Conservation (phyloP, 2,113 vertebrate genomes). For the Phalacrocorax carbo region DNA sequence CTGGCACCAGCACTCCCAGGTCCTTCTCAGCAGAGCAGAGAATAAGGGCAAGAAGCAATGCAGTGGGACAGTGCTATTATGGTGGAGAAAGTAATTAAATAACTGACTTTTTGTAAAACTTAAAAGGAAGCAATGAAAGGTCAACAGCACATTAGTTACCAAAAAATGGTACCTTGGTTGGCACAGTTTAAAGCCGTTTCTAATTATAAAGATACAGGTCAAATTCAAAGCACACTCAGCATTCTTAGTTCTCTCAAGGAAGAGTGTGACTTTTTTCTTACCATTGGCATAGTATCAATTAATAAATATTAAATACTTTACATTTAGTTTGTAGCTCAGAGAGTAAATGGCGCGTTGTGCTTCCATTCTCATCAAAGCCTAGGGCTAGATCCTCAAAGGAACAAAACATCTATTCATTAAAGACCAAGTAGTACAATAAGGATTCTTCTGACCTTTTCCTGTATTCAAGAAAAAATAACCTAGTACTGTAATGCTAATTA, state of each 20-base stretch:
- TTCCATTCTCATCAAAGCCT: slow-evolving; percentile 20
- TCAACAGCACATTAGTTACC: background rate
- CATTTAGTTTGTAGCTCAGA: background rate
- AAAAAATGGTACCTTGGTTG: background rate
- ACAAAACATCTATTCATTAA: slow-evolving; percentile 1
- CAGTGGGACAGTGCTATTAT: background rate
- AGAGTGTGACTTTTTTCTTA: background rate
- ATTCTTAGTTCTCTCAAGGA: background rate
- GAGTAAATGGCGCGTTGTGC: background rate
- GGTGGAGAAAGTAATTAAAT: background rate
- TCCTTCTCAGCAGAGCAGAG: too few species aligned
- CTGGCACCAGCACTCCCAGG: too few species aligned
- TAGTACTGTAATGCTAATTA: background rate
- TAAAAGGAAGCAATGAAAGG: background rate
- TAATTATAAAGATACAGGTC: background rate
- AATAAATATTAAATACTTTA: background rate
- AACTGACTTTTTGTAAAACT: background rate
- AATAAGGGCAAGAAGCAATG: background rate
- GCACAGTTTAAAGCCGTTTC: background rate
- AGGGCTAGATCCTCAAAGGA: slow-evolving; percentile 19
- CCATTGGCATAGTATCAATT: background rate
- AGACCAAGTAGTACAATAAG: background rate
- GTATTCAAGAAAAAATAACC: slow-evolving; percentile 21
- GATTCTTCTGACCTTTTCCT: slow-evolving; percentile 40
- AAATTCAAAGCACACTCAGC: background rate